Evolutionary conservation across 2,888 invertebrate genomes (phyloP), one percentile per base, ranked within the genome.

Genomic region (Calliphora vomitoria): DNA sequence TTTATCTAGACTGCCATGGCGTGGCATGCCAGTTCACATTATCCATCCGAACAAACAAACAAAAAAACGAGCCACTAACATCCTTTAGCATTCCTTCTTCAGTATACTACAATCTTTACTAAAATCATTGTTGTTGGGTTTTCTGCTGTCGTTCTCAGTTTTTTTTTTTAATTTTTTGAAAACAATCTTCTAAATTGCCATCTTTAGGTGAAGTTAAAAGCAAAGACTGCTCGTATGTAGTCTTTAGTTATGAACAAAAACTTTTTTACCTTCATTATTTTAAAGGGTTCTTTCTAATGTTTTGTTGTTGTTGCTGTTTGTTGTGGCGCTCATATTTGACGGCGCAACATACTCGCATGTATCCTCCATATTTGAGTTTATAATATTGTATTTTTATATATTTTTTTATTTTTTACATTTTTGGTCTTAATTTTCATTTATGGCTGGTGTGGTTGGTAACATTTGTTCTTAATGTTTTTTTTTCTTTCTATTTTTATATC

Each of bases 251-350:
- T 72, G 58, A 35, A 20, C 47, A 58, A 47, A 50, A 35, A 64
- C n/a, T 31, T 55, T n/a, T 81, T 76, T 83, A 76, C 71, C 71
- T 83, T 71, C 75, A 71, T 80, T 47, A 86, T 83, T 83, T 83
- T 41, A 75, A 83, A 66, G 75, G 80, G 58, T 82, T 74, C 66
- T 78, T 78, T 74, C 66, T 78, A 41, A 66, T 60, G 55, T 50
- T 58, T 72, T 74, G 78, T 66, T 74, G 78, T 66, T 68, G 68
- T 50, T 75, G 31, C 53, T 74, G 35, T 13, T 72, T 25, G 58
- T 41, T 69, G 31, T n/a, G 74, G 74, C 58, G 68, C 38, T 58
- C 20, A 62, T 62, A 38, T 60, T 31, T 80, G 69, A 41, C 38
- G n/a, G 6, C 20, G 6, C 15, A 47, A 35, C 5, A 35, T 20